These are phyloP conservation scores for Alfaro cultratus DNA, from an alignment of 2,797 vertebrate species.

Conservation along the genomic window DNA sequence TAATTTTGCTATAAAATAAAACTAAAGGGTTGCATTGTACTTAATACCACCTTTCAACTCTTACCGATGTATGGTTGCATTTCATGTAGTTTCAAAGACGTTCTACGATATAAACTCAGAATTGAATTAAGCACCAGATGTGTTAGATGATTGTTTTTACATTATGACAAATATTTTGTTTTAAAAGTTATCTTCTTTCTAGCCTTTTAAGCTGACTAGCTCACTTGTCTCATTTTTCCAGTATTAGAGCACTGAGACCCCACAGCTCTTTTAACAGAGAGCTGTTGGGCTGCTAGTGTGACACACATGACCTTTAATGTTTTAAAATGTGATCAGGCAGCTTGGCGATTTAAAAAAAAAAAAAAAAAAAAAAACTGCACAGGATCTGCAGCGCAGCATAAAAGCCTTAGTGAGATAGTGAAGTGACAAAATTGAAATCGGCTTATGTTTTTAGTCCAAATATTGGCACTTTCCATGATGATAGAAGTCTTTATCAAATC, in stretches of 20 bases:
- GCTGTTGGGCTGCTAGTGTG: slow-evolving; percentile 36
- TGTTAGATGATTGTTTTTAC: background rate
- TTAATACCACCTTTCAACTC: background rate
- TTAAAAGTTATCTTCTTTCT: slow-evolving; percentile 23
- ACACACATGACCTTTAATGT: slow-evolving; percentile 51
- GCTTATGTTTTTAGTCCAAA: slow-evolving; percentile 63
- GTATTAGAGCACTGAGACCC: slow-evolving; percentile 22
- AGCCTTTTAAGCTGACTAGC: slow-evolving; percentile 1
- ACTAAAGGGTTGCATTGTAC: too few species aligned
- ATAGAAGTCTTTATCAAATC: slow-evolving; percentile 45
- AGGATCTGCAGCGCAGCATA: slow-evolving; percentile 25
- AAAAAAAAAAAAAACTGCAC: slow-evolving; percentile 32
- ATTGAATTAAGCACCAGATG: background rate
- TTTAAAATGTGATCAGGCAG: slow-evolving; percentile 57
- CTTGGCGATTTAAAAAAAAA: slow-evolving; percentile 60
- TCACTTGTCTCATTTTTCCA: slow-evolving; percentile 21
- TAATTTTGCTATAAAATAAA: too few species aligned
- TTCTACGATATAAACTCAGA: background rate
- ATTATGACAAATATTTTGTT: slow-evolving; percentile 3
- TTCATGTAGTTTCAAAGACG: background rate
- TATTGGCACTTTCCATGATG: slow-evolving; percentile 56
- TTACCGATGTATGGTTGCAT: background rate
- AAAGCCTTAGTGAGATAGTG: slow-evolving; percentile 66
- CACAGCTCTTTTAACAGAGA: slow-evolving; percentile 51
- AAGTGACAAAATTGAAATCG: slow-evolving; percentile 33